phyloP scores from a whole-genome alignment of 1,140 invertebrate species.

The Drosophila navojoa region DNA sequence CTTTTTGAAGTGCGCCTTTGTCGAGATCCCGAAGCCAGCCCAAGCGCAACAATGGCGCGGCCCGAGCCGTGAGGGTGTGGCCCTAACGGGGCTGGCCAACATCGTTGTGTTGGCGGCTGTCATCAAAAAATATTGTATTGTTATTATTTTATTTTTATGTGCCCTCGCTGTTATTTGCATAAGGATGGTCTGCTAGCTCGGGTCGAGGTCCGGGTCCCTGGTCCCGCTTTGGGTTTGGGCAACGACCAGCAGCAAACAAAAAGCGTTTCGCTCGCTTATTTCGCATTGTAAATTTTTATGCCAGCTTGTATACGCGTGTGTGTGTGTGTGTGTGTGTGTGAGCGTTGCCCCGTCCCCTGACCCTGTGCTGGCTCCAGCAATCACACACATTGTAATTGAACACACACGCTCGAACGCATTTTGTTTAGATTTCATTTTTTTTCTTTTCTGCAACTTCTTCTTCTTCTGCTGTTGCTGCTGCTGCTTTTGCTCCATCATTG shows the following conservation, averaged over 20 bases:
- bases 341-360: slow-evolving; percentile 39
- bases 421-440: slow-evolving; percentile 82
- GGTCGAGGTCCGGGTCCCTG: slow-evolving; percentile 13
- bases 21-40: slow-evolving; percentile 33
- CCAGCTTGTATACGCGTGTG: slow-evolving; percentile 43
- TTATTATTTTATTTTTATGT: slow-evolving; percentile 83
- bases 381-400: slow-evolving; percentile 84
- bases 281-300: slow-evolving; percentile 82
- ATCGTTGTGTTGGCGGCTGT: slow-evolving; percentile 61
- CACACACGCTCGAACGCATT: slow-evolving; percentile 82
- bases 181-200: slow-evolving; percentile 58
- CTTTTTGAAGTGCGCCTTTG: slow-evolving; percentile 52
- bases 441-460: slow-evolving; percentile 17
- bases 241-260: slow-evolving; percentile 43
- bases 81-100: slow-evolving; percentile 26
- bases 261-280: slow-evolving; percentile 78
- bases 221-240: slow-evolving; percentile 47
- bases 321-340: slow-evolving; percentile 37
- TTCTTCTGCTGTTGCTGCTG: slow-evolving; percentile 16
- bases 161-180: slow-evolving; percentile 72
- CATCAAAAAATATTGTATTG: slow-evolving; percentile 82
- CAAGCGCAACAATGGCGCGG: neutral
- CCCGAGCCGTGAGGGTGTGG: slow-evolving; percentile 1
- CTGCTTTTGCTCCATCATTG: slow-evolving; percentile 25
- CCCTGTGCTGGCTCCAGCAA: slow-evolving; percentile 55